Percentiles rank a stretch among this genome's conserved stretches.
Conservation (phyloP, 2,888 invertebrate genomes). For the Kryphioiulus occultus region DNA sequence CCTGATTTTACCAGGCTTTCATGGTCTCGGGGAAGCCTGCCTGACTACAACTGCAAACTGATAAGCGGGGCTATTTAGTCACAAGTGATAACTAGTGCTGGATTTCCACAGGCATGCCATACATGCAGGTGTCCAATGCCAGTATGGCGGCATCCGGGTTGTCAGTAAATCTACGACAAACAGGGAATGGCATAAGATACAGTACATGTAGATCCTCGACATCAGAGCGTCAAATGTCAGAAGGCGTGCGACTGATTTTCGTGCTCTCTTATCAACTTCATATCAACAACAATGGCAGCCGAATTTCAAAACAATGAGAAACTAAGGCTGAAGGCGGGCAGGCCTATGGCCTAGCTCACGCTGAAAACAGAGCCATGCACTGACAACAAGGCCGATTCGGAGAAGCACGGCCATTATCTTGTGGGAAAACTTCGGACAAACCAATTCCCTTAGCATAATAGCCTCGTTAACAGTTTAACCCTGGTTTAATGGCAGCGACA, state of each 20-base stretch:
- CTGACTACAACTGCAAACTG: too few species aligned
- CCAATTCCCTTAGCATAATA: not conserved
- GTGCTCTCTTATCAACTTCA: not conserved
- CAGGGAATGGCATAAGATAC: not conserved
- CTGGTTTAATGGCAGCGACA: conserved; percentile 8
- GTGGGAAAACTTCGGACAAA: not conserved
- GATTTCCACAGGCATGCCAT: too few species aligned
- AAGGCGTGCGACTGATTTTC: not conserved
- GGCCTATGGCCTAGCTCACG: not conserved
- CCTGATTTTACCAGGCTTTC: too few species aligned
- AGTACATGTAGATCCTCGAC: not conserved
- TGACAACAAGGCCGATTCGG: conserved; percentile 8
- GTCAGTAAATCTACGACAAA: not conserved
- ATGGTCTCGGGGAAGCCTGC: too few species aligned
- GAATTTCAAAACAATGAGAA: not conserved
- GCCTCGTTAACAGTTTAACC: conserved; percentile 9
- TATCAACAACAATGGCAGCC: not conserved
- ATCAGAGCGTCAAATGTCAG: not conserved
- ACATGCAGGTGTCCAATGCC: too few species aligned
- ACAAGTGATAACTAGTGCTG: too few species aligned
- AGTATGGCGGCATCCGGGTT: not conserved
- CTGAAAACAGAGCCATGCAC: not conserved
- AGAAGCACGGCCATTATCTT: not conserved
- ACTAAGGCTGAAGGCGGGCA: not conserved
- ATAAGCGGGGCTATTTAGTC: too few species aligned